phyloP scores from a whole-genome alignment of 2,113 vertebrate genomes.

The Peromyscus californicus region DNA sequence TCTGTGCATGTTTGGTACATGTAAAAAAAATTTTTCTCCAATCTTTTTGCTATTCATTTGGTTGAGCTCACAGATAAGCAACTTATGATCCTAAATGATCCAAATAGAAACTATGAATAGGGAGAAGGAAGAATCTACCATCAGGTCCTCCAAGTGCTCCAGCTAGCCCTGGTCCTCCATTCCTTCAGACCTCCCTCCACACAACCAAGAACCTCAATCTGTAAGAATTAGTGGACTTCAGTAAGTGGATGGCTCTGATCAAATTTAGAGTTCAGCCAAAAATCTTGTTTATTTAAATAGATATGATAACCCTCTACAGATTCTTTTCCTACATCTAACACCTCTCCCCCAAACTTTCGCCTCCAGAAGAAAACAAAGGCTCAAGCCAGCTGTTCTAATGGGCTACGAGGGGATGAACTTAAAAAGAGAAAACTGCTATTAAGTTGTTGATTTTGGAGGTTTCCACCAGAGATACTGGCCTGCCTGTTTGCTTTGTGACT shows the following conservation, averaged over 20 bases:
- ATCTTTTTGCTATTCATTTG: neutral
- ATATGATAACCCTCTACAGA: neutral
- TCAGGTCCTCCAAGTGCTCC: neutral
- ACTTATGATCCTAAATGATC: neutral
- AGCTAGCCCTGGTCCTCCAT: accelerated
- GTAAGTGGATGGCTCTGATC: neutral
- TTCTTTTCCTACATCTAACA: neutral
- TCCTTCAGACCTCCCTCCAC: neutral
- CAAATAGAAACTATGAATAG: neutral
- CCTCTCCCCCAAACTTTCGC: neutral
- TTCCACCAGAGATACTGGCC: neutral
- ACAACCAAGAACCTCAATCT: neutral
- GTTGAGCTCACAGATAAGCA: neutral
- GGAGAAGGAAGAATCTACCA: neutral
- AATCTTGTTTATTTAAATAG: neutral
- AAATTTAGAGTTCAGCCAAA: neutral
- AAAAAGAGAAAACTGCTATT: neutral
- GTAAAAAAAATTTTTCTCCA: neutral
- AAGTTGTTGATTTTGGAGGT: neutral
- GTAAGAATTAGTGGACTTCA: neutral
- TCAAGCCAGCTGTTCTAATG: neutral
- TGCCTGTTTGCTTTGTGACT: neutral
- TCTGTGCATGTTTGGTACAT: neutral
- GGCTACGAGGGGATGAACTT: neutral
- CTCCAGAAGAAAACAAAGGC: constrained; percentile 26